Conservation (phyloP, 2,888 invertebrate genomes). For the Clusia tigrina region DNA sequence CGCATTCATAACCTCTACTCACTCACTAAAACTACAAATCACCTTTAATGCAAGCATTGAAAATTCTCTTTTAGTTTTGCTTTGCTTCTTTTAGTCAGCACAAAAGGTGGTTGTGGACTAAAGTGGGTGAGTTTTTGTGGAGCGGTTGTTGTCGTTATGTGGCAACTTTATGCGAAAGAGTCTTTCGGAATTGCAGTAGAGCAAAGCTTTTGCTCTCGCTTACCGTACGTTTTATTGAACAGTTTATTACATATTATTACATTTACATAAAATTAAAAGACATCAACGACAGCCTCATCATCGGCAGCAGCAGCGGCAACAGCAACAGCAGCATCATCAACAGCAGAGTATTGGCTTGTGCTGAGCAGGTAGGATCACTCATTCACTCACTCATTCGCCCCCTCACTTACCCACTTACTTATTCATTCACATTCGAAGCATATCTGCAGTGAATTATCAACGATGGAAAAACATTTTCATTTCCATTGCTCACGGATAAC, state of each 20-base stretch:
- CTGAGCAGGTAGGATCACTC: not conserved
- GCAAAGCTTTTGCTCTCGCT: not conserved
- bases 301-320: no score
- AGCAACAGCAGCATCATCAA: not conserved
- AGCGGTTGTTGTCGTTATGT: not conserved
- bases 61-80: conserved; percentile 25
- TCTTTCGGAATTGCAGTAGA: no score
- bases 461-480: conserved; percentile 22
- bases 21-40: no score
- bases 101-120: no score
- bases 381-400: conserved; percentile 13
- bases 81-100: not conserved
- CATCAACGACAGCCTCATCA: conserved; percentile 17
- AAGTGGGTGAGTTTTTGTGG: not conserved
- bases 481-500: conserved; percentile 22
- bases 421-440: conserved; percentile 24
- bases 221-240: conserved; percentile 31
- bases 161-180: not conserved
- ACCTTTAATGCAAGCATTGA: conserved; percentile 18
- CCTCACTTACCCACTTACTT: conserved; percentile 3
- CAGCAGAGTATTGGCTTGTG: not conserved
- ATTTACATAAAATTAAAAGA: conserved; percentile 35
- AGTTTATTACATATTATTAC: conserved; percentile 37
- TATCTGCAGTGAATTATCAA: conserved; percentile 30
- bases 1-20: conserved; percentile 23